Conservation (phyloP, 2,113 vertebrate genomes). For the Phaethornis superciliosus region DNA sequence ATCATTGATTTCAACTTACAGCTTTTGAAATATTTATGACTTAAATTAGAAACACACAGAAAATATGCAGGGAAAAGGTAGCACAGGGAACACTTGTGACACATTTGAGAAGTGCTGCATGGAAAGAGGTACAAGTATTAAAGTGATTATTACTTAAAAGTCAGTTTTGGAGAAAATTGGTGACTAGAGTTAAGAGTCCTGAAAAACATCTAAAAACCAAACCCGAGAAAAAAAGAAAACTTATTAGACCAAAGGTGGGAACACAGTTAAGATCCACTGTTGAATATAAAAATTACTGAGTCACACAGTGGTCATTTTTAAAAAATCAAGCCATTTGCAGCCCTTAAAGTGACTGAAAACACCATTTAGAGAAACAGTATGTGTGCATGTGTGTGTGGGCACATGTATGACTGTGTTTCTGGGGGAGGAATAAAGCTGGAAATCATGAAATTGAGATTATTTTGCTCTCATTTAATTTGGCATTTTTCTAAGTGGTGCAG, state of each 20-base stretch:
- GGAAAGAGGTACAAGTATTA: neutral
- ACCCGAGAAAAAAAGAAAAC: neutral
- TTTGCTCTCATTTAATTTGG: neutral
- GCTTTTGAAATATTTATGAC: slow-evolving; percentile 16
- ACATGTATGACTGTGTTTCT: neutral
- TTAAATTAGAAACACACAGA: neutral
- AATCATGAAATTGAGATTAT: neutral
- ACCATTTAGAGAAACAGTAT: neutral
- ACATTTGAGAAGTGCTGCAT: neutral
- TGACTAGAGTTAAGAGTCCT: neutral
- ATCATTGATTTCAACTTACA: neutral
- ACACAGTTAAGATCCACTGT: neutral
- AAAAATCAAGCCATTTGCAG: neutral
- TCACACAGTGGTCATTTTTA: neutral
- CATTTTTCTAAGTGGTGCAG: neutral
- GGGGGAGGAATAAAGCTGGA: neutral
- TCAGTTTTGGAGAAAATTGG: neutral
- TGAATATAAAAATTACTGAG: neutral
- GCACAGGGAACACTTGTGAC: neutral
- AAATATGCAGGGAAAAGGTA: neutral
- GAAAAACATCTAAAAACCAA: neutral
- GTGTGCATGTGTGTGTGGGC: neutral
- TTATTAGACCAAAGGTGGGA: neutral
- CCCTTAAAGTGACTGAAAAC: neutral
- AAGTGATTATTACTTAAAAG: neutral